Base-by-base conservation (phyloP, 2,888 invertebrate genomes). In the Fragum fragum region DNA sequence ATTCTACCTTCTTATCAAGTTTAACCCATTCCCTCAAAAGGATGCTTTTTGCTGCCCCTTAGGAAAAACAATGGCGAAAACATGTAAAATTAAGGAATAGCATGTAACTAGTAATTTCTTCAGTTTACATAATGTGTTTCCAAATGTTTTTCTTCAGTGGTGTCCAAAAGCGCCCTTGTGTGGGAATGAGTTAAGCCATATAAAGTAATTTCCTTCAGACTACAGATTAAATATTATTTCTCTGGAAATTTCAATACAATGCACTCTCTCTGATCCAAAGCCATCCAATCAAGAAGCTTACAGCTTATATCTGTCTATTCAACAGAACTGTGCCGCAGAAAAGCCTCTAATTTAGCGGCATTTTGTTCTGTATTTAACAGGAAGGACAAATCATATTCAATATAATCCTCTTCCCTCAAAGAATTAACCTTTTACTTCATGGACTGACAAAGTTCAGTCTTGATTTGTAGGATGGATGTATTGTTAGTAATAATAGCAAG, bases 211-310 rank as follows among this genome's bases (percentile, higher is more conserved):
- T 85, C 85, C 85, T 76, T 59, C 53, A 42, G 79, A 68, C 57
- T 76, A 39, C 63, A 68, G 76, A 76, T 79, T 76, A 79, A 84
- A 84, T 84, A 84, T 84, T 81, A 81, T 84, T 81, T 79, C 75
- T 72, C 68, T 63, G 72, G 63, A 59, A 68, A 61, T 81, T 78
- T 78, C 82, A 76, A 85, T 85, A 76, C 66, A 53, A 52, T 78
- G 85, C 73, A 81, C 85, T 84, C 80, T 72, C 68, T 16, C 66
- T 66, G 66, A 69, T 75, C 75, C 68, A 76, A 78, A 84, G 78
- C 78, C 72, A 14, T 42, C 23, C 18, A 57, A 57, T 79, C 23
- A 52, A 57, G 73, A 39, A 59, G 84, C 84, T 81, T 74, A 79
- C 69, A 57, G 47, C 68, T 55, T 53, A 57, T 77, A 76, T 57